Evolutionary conservation across 1,140 invertebrate genomes (phyloP).

Genomic region (Diorhabda sublineata): DNA sequence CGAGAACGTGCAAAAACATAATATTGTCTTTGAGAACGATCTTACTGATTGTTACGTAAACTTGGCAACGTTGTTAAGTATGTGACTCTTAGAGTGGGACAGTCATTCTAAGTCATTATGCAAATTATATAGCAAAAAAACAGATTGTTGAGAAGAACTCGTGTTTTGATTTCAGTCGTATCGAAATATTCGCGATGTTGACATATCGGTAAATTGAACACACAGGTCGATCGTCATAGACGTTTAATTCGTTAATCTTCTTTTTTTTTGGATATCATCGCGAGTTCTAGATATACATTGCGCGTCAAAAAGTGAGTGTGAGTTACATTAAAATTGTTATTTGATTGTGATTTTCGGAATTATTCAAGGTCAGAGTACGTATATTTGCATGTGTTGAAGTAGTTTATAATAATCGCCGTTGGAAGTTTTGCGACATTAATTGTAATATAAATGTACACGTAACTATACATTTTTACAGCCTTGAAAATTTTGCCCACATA

Average conservation of each 20-base stretch:
- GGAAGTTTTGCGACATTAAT: too few relatives aligned
- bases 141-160: constrained; percentile 22
- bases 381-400: too few relatives aligned
- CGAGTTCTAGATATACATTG: constrained; percentile 2
- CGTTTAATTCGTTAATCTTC: constrained; percentile 4
- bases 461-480: too few relatives aligned
- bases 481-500: neutral
- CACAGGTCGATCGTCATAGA: neutral
- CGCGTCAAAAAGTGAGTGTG: constrained; percentile 20
- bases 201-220: constrained; percentile 11
- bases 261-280: neutral
- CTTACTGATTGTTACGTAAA: too few relatives aligned
- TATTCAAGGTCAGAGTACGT: too few relatives aligned
- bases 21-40: too few relatives aligned
- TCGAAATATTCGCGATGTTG: constrained; percentile 28
- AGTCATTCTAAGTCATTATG: constrained; percentile 28
- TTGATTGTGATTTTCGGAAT: too few relatives aligned
- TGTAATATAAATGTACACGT: too few relatives aligned
- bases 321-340: neutral
- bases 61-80: constrained; percentile 7
- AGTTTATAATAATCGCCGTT: too few relatives aligned
- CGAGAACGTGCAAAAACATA: too few relatives aligned
- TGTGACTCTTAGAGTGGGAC: constrained; percentile 10
- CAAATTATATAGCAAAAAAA: constrained; percentile 27
- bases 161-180: constrained; percentile 15